These are phyloP conservation scores for Zaprionus ghesquierei DNA, from an alignment of 1,140 invertebrate species.

Conservation along the genomic window DNA sequence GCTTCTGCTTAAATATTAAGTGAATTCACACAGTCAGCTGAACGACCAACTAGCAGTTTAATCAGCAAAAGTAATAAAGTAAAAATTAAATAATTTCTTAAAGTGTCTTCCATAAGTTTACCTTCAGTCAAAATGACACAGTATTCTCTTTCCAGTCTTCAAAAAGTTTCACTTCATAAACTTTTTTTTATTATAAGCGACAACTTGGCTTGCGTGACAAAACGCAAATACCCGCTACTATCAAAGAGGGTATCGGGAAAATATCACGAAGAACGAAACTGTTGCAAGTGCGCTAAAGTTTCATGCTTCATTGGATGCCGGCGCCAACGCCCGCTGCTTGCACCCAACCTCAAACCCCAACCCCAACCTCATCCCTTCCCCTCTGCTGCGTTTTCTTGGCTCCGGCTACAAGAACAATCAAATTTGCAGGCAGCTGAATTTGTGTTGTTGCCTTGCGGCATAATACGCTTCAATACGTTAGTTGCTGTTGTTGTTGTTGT, in stretches of 20 bases:
- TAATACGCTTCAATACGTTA: constrained; percentile 47
- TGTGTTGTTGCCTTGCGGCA: constrained; percentile 44
- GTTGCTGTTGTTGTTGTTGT: constrained; percentile 17
- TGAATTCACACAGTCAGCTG: too few species aligned
- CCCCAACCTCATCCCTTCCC: not conserved
- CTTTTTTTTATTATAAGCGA: not conserved
- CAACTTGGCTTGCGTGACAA: not conserved
- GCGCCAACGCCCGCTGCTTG: constrained; percentile 22
- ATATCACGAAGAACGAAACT: constrained; percentile 34
- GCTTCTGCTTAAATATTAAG: too few species aligned
- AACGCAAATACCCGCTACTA: not conserved
- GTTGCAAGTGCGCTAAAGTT: constrained; percentile 79
- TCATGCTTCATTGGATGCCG: constrained; percentile 75
- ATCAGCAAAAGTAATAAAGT: not conserved
- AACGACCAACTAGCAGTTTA: not conserved
- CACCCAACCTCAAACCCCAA: not conserved
- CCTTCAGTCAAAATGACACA: not conserved
- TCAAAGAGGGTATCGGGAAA: constrained; percentile 9
- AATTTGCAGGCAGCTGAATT: constrained; percentile 72
- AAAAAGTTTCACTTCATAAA: not conserved
- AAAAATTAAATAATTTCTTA: not conserved
- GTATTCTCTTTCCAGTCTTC: not conserved
- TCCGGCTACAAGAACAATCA: constrained; percentile 68
- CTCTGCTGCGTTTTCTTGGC: constrained; percentile 42
- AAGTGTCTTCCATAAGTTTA: not conserved